phyloP scores from a whole-genome alignment of 1,140 invertebrate genomes.

The Physella acuta region DNA sequence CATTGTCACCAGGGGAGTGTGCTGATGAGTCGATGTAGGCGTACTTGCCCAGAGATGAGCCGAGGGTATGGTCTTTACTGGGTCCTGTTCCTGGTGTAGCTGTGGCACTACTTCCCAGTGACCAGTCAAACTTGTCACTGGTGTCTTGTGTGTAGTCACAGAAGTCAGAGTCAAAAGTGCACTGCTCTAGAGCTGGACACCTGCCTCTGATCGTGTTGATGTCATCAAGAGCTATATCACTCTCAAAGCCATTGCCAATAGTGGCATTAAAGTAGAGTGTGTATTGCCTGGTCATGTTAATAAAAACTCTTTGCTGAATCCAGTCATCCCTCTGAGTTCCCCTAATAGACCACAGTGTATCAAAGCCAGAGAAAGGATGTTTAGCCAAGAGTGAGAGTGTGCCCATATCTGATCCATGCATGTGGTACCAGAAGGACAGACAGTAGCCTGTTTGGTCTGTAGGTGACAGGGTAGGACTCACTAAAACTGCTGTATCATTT shows the following conservation, averaged over 20 bases:
- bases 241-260: slow-evolving; percentile 31
- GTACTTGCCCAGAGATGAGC: slow-evolving; percentile 40
- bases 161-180: slow-evolving; percentile 74
- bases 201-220: slow-evolving; percentile 44
- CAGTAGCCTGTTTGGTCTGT: slow-evolving; percentile 30
- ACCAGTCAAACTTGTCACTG: slow-evolving; percentile 75
- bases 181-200: slow-evolving; percentile 53
- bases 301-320: slow-evolving; percentile 32
- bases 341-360: slow-evolving; percentile 23
- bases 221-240: slow-evolving; percentile 53
- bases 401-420: slow-evolving; percentile 68
- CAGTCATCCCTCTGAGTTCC: slow-evolving; percentile 45
- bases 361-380: slow-evolving; percentile 22
- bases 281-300: slow-evolving; percentile 34
- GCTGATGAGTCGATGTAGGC: slow-evolving; percentile 52
- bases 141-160: slow-evolving; percentile 77
- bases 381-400: slow-evolving; percentile 42
- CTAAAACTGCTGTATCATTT: slow-evolving; percentile 44
- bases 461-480: slow-evolving; percentile 28
- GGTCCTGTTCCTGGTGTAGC: slow-evolving; percentile 39
- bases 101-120: slow-evolving; percentile 63
- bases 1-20: slow-evolving; percentile 38
- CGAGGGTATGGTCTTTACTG: slow-evolving; percentile 43
- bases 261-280: slow-evolving; percentile 37
- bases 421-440: slow-evolving; percentile 72